Evolutionary conservation across 2,797 vertebrate species (phyloP), one percentile per base, ranked within the genome.

Genomic region (Periophthalmus magnuspinnatus): DNA sequence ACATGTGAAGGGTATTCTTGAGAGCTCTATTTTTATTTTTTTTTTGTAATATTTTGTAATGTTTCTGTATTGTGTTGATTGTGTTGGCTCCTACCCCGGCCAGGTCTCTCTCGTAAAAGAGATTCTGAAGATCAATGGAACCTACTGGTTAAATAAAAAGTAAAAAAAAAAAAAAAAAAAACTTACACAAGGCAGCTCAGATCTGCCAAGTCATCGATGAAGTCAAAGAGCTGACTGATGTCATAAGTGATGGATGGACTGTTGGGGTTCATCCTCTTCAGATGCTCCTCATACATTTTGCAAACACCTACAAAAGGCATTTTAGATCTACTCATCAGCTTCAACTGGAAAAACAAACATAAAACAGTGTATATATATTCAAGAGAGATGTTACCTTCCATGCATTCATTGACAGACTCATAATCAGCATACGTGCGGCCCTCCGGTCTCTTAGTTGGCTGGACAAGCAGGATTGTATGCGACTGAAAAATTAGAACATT

Each of bases 261-360:
- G 94, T 99, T 99, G 70, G 97, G 98, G 88, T 99, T 99, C 97
- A 99, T 99, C 90, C 98, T 96, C 91, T 99, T 99, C 88, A 99
- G 91, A 90, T 99, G 97, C 64, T 99, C 98, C 90, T 99, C 97
- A 70, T 99, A 99, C 96, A 99, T 99, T 94, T 99, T 99, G 93
- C 98, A 99, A 74, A 99, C 98, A 66, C 98, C 98, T 99, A 71
- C 41, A 83, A 81, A 41, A 84, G 11, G 80, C 6, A 5, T 3
- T 32, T 0, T 70, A 81, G 67, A 19, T 1, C 69, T 22, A 75
- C 61, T 55, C 9, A 6, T 34, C 16, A 3, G 55, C 24, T 28
- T 57, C 52, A 54, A 54, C 6, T 21, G 19, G n/a, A 8, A 54
- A 54, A 48, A 17, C 16, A 5, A 48, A 17, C 47, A 17, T 48